phyloP scores from a whole-genome alignment of 2,888 invertebrate genomes.

The Melipona beecheii region DNA sequence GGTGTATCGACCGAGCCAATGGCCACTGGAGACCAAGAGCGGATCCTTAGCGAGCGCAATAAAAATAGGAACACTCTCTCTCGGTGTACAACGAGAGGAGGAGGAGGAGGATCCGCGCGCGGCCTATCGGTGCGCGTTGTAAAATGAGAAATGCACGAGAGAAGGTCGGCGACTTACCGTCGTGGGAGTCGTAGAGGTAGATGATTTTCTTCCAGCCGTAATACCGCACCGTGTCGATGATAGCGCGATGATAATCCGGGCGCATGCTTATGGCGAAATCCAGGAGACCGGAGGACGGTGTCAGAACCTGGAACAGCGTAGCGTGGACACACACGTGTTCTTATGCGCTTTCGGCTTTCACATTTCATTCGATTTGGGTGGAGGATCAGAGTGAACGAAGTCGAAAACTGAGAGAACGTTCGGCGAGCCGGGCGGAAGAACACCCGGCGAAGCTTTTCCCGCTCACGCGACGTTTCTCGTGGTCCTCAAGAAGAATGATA shows the following conservation, averaged over 20 bases:
- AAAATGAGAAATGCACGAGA: constrained; percentile 80
- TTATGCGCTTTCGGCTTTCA: constrained; percentile 27
- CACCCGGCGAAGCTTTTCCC: not conserved
- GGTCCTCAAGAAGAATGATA: not conserved
- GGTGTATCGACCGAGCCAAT: constrained; percentile 63
- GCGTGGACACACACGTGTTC: not conserved
- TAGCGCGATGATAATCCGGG: constrained; percentile 97
- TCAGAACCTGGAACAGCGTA: constrained; percentile 87
- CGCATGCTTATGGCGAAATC: constrained; percentile 97
- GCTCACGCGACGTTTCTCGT: constrained; percentile 17
- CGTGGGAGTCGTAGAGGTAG: constrained; percentile 95
- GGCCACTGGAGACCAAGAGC: constrained; percentile 68
- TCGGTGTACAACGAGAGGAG: not conserved
- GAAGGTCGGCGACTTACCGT: constrained; percentile 88
- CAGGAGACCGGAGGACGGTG: constrained; percentile 94
- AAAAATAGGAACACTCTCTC: constrained; percentile 51
- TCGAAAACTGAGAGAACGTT: not conserved
- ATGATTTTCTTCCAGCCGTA: constrained; percentile 96
- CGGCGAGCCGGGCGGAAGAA: not conserved
- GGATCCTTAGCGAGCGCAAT: constrained; percentile 57
- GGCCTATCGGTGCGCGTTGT: constrained; percentile 51
- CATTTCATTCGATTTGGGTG: constrained; percentile 24
- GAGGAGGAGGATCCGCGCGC: constrained; percentile 75
- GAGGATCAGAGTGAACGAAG: too few relatives aligned
- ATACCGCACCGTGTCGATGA: constrained; percentile 96